These are phyloP conservation scores for Clusia tigrina DNA, from an alignment of 2,888 invertebrate species.

Conservation along the genomic window DNA sequence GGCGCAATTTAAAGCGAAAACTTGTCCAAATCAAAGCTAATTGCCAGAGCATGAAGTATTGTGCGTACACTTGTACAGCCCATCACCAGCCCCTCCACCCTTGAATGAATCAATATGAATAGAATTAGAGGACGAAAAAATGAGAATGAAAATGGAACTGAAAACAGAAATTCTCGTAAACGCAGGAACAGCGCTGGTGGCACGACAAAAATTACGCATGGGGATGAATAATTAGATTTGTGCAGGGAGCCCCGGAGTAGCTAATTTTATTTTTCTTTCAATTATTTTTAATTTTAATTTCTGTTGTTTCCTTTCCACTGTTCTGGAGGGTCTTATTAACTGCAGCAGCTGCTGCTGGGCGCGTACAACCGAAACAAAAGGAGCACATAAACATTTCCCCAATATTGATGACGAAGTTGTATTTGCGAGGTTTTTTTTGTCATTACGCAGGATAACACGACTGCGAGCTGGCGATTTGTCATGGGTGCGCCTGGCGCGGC, in stretches of 20 bases:
- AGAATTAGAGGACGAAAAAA: neutral
- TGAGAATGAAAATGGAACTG: slow-evolving; percentile 21
- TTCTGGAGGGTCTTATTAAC: slow-evolving; percentile 31
- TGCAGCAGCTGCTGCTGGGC: neutral
- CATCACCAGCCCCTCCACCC: neutral
- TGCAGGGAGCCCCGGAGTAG: slow-evolving; percentile 37
- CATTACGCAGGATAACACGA: no score
- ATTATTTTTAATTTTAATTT: slow-evolving; percentile 44
- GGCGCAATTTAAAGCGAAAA: slow-evolving; percentile 19
- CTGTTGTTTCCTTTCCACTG: slow-evolving; percentile 47
- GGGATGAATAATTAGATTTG: slow-evolving; percentile 62
- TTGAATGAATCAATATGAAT: slow-evolving; percentile 1
- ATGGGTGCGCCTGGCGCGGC: no score
- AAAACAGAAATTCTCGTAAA: slow-evolving; percentile 7
- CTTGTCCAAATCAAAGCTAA: slow-evolving; percentile 41
- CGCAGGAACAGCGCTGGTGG: slow-evolving; percentile 25
- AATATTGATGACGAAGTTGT: slow-evolving; percentile 59
- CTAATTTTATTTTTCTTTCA: slow-evolving; percentile 61
- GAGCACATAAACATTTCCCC: slow-evolving; percentile 51
- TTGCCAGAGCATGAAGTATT: slow-evolving; percentile 42
- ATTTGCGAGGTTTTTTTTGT: slow-evolving; percentile 33
- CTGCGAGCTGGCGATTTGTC: no score
- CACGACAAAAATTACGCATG: slow-evolving; percentile 37
- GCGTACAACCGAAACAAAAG: slow-evolving; percentile 14
- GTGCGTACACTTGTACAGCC: no score